These are phyloP conservation scores for Nasonia vitripennis DNA, from an alignment of 1,140 invertebrate species.

Conservation along the genomic window DNA sequence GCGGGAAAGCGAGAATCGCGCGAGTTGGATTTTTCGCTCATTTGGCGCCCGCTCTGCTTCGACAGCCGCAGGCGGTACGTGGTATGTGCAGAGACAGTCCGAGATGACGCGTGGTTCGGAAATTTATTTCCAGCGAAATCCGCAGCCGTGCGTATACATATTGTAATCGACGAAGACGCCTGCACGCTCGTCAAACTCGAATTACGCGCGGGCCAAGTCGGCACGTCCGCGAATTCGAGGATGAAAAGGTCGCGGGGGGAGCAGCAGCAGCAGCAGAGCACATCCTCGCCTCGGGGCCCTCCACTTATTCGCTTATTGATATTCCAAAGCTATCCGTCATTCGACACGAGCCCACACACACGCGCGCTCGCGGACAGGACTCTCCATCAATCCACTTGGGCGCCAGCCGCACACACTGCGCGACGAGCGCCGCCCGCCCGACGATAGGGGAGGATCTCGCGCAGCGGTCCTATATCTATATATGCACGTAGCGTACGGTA, in stretches of 20 bases:
- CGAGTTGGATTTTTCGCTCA: background rate
- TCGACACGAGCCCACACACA: conserved; percentile 48
- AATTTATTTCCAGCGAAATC: background rate
- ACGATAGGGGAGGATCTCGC: conserved; percentile 41
- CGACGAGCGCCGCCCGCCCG: conserved; percentile 46
- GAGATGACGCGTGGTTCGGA: background rate
- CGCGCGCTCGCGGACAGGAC: conserved; percentile 57
- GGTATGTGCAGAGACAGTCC: background rate
- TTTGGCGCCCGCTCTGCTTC: background rate
- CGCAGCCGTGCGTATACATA: background rate
- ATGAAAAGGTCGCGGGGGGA: conserved; percentile 14
- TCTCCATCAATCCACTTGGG: conserved; percentile 63
- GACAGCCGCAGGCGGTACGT: background rate
- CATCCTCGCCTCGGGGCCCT: background rate
- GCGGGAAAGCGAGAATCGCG: background rate
- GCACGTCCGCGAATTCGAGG: background rate
- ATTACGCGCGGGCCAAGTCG: background rate
- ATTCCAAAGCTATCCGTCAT: conserved; percentile 52
- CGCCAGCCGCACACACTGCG: conserved; percentile 22
- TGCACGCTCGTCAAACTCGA: background rate
- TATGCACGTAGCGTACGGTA: too few species aligned
- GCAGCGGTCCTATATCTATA: too few species aligned
- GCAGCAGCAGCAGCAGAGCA: background rate
- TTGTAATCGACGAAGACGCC: conserved; percentile 7
- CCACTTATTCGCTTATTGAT: conserved; percentile 53